Conservation (phyloP, 2,888 invertebrate species). For the Dorcus parallelipipedus region DNA sequence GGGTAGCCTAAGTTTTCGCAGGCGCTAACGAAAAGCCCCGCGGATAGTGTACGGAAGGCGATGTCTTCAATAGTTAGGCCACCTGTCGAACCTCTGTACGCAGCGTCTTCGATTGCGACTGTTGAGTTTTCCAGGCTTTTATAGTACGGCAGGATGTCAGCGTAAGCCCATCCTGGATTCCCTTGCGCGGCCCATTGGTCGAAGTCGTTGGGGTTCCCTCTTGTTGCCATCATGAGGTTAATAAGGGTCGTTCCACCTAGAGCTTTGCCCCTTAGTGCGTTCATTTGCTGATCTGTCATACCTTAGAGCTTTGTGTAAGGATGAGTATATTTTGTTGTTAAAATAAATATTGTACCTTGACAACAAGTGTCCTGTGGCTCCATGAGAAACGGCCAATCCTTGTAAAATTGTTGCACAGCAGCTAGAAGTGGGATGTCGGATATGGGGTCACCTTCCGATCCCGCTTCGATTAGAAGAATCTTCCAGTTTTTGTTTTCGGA, state of each 20-base stretch:
- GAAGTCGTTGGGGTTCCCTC: constrained; percentile 68
- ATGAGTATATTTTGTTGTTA: too few species aligned
- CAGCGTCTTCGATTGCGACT: too few species aligned
- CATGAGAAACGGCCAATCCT: too few species aligned
- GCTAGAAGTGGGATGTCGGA: too few species aligned
- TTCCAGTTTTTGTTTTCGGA: too few species aligned
- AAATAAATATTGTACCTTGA: too few species aligned
- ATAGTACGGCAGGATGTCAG: constrained; percentile 70
- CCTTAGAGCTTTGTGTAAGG: constrained; percentile 25
- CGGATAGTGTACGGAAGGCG: constrained; percentile 53
- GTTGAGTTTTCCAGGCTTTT: too few species aligned
- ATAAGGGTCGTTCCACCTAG: constrained; percentile 77
- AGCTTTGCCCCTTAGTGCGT: constrained; percentile 67
- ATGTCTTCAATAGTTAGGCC: constrained; percentile 55
- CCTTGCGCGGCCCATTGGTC: constrained; percentile 70
- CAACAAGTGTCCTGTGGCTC: too few species aligned
- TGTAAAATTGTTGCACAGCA: too few species aligned
- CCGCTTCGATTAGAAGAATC: too few species aligned
- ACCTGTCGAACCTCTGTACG: constrained; percentile 56
- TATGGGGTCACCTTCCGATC: too few species aligned
- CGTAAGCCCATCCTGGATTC: constrained; percentile 69
- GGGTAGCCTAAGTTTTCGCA: constrained; percentile 59
- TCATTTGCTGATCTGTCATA: constrained; percentile 36
- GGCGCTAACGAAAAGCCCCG: constrained; percentile 54
- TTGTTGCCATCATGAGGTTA: constrained; percentile 76